Conservation (phyloP, 2,797 vertebrate genomes). For the Psittacula echo region DNA sequence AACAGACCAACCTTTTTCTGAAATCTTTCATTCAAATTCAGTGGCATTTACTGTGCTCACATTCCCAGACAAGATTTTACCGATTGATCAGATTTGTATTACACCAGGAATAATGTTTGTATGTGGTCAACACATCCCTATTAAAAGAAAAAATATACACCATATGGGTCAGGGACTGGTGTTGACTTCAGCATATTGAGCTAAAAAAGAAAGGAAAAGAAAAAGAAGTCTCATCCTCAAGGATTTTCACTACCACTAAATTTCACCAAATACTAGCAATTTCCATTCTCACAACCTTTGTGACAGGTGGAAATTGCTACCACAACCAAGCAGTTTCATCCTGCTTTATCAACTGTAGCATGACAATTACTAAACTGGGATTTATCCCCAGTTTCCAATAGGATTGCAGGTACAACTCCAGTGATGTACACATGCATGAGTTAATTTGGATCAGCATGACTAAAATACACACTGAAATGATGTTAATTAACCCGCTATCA, state of each 20-base stretch:
- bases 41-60: not conserved
- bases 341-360: not conserved
- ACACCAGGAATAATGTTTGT: not conserved
- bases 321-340: not conserved
- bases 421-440: too few species aligned
- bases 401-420: not conserved
- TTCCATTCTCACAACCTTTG: not conserved
- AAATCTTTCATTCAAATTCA: not conserved
- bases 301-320: not conserved
- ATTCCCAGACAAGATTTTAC: not conserved
- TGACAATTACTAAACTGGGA: not conserved
- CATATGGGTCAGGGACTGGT: not conserved
- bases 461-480: not conserved
- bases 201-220: not conserved
- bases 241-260: not conserved
- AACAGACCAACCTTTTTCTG: not conserved
- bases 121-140: not conserved
- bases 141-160: not conserved
- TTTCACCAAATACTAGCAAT: not conserved
- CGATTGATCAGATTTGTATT: not conserved
- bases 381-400: not conserved
- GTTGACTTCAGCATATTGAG: not conserved
- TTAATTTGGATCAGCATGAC: not conserved
- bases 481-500: not conserved
- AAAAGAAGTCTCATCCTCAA: not conserved